A percentile compares a stretch with the other conserved stretches of the same genome.
Conservation (phyloP, 2,888 invertebrate genomes). For the Chaitophorus viminalis region DNA sequence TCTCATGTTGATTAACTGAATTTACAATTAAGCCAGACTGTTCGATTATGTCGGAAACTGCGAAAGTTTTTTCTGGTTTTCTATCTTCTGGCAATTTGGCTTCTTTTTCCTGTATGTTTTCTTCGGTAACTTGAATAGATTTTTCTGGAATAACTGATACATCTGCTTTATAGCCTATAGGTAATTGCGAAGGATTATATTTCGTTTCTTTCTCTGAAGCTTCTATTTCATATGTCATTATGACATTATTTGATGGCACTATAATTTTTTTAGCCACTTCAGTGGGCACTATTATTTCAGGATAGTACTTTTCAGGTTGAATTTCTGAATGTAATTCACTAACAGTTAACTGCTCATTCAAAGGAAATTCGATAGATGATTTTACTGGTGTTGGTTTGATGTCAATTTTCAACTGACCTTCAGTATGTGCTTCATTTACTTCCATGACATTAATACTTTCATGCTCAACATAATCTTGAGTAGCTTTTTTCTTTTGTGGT, state of each 20-base stretch:
- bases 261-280: slow-evolving; percentile 77
- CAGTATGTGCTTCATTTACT: slow-evolving; percentile 73
- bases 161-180: slow-evolving; percentile 73
- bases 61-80: slow-evolving; percentile 68
- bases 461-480: slow-evolving; percentile 72
- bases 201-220: slow-evolving; percentile 78
- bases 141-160: slow-evolving; percentile 73
- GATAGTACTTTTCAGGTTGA: slow-evolving; percentile 81
- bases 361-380: slow-evolving; percentile 74
- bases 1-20: slow-evolving; percentile 75
- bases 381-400: slow-evolving; percentile 70
- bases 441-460: slow-evolving; percentile 76
- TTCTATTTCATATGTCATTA: slow-evolving; percentile 73
- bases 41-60: slow-evolving; percentile 69
- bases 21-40: slow-evolving; percentile 71
- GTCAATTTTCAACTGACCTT: slow-evolving; percentile 71
- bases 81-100: slow-evolving; percentile 69
- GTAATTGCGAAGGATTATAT: slow-evolving; percentile 72
- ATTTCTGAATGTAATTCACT: slow-evolving; percentile 77
- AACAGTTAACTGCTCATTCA: slow-evolving; percentile 74
- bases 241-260: slow-evolving; percentile 74
- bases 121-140: slow-evolving; percentile 72
- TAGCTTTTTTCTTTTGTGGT: slow-evolving; percentile 71
- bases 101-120: slow-evolving; percentile 76
- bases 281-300: slow-evolving; percentile 81